Percentiles rank a stretch among this genome's conserved stretches.
phyloP scores from a whole-genome alignment of 2,113 vertebrate genomes.

The Dromaius novaehollandiae region DNA sequence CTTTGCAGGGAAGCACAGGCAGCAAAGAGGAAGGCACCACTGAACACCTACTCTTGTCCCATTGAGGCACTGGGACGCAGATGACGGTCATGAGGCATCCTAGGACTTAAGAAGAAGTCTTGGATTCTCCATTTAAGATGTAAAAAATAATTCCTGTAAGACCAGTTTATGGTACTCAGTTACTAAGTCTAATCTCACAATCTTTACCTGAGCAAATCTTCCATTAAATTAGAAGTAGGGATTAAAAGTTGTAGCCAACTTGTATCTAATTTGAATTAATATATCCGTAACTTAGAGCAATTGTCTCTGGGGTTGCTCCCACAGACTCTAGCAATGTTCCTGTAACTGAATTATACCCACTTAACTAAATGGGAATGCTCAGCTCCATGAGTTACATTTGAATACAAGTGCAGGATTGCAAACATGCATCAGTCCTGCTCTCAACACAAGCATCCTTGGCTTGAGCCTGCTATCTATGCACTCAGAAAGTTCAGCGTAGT shows the following conservation, averaged over 20 bases:
- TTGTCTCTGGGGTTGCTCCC: fast-evolving
- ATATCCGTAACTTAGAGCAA: not conserved
- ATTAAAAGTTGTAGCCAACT: not conserved
- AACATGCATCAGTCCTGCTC: not conserved
- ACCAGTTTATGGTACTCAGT: not conserved
- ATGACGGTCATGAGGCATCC: not conserved
- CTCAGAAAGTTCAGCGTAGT: not conserved
- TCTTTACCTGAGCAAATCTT: not conserved
- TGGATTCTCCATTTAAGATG: not conserved
- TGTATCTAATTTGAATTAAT: not conserved
- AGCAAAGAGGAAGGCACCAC: no score
- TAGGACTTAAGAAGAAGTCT: not conserved
- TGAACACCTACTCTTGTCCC: not conserved
- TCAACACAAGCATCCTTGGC: not conserved
- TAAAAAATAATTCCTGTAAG: not conserved
- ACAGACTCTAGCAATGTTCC: not conserved
- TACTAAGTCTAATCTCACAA: not conserved
- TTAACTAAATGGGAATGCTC: not conserved
- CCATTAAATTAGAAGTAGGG: not conserved
- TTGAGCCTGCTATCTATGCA: not conserved
- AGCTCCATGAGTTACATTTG: not conserved
- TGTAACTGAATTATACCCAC: not conserved
- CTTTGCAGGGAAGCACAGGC: not conserved
- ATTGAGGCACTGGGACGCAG: not conserved
- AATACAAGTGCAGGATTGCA: not conserved